Conservation (phyloP, 2,113 vertebrate genomes). For the Crotalus helleri region DNA sequence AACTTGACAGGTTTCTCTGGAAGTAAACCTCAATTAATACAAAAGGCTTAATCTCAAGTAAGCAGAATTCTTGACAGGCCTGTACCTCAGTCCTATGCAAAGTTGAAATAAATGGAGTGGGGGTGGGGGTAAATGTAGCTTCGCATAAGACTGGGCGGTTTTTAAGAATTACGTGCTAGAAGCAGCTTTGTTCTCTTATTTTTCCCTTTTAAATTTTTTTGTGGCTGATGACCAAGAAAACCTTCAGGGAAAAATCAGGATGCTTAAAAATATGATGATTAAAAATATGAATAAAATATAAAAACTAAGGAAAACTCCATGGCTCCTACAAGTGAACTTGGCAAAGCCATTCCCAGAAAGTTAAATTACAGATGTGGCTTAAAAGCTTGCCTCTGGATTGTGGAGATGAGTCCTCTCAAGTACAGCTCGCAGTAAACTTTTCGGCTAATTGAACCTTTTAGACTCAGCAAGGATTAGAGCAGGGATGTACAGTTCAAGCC, state of each 20-base stretch:
- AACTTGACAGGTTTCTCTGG: background rate
- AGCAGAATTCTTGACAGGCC: background rate
- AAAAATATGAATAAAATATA: background rate
- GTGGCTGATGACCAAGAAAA: background rate
- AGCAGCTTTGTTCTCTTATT: background rate
- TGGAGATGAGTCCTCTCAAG: constrained; percentile 19
- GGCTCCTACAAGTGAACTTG: background rate
- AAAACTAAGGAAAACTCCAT: background rate
- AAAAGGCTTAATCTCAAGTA: background rate
- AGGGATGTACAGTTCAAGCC: constrained; percentile 5
- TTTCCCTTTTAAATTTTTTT: background rate
- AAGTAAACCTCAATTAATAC: background rate
- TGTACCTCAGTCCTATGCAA: background rate
- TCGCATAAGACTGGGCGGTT: background rate
- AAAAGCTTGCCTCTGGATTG: constrained; percentile 23
- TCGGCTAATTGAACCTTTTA: constrained; percentile 31
- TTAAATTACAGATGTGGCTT: constrained; percentile 22
- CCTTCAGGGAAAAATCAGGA: background rate
- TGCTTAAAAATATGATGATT: background rate
- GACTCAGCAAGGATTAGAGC: background rate
- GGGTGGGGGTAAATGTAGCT: background rate
- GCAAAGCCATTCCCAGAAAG: background rate
- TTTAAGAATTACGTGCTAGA: background rate
- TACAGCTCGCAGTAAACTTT: constrained; percentile 28
- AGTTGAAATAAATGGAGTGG: background rate